phyloP scores from a whole-genome alignment of 2,113 vertebrate species.

The Potamarius usumacintae region DNA sequence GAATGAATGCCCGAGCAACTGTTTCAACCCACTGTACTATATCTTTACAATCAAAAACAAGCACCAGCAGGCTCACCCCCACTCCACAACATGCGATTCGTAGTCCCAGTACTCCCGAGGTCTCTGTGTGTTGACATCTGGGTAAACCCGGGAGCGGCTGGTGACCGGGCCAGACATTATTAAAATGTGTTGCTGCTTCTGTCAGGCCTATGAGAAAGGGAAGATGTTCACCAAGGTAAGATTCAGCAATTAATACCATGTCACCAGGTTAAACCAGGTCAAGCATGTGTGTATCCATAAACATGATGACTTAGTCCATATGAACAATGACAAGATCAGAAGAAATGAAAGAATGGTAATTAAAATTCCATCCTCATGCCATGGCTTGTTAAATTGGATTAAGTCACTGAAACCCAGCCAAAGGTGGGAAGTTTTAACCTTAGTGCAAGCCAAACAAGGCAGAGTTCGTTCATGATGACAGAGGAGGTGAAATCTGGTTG shows the following conservation, averaged over 20 bases:
- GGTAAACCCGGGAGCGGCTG: constrained; percentile 57
- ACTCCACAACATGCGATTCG: constrained; percentile 57
- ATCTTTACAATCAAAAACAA: background rate
- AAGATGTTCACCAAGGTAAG: background rate
- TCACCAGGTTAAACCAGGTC: background rate
- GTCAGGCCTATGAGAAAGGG: constrained; percentile 41
- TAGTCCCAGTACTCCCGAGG: constrained; percentile 61
- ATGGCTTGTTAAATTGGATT: constrained; percentile 31
- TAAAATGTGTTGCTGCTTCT: constrained; percentile 13
- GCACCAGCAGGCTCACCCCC: constrained; percentile 49
- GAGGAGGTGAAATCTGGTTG: background rate
- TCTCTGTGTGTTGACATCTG: constrained; percentile 59
- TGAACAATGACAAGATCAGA: background rate
- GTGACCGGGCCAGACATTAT: constrained; percentile 54
- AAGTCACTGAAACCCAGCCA: constrained; percentile 27
- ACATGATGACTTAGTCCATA: background rate
- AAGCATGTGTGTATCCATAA: background rate
- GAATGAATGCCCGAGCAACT: background rate
- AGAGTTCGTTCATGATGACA: background rate
- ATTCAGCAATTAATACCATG: constrained; percentile 5
- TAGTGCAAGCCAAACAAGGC: constrained; percentile 15
- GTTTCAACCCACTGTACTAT: background rate
- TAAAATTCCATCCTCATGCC: background rate
- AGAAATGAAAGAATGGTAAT: background rate
- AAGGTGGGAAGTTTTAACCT: constrained; percentile 35